Evolutionary conservation across 2,113 vertebrate genomes (phyloP).

Genomic region (Delphinapterus leucas): DNA sequence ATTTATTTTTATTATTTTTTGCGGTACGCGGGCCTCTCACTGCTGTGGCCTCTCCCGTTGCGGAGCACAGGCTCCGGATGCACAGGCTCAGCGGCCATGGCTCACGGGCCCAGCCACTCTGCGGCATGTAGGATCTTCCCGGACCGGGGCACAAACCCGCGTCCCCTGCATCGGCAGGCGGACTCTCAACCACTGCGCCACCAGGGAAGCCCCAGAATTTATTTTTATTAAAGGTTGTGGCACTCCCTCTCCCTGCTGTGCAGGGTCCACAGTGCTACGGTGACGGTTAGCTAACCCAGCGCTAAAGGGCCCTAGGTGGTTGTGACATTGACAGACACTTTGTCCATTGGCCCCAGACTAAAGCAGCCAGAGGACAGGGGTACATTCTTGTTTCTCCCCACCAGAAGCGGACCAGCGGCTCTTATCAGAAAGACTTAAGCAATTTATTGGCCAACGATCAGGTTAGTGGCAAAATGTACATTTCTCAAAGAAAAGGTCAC

Average conservation of each 20-base stretch:
- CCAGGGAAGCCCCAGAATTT: neutral
- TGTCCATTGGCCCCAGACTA: neutral
- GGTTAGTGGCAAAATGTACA: neutral
- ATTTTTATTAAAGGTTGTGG: neutral
- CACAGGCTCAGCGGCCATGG: too few relatives aligned
- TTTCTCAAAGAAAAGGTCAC: constrained; percentile 70
- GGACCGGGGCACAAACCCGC: accelerated
- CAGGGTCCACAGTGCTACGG: neutral
- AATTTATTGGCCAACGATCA: neutral
- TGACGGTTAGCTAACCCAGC: neutral
- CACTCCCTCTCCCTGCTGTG: neutral
- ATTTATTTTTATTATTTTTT: neutral
- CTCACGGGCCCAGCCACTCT: too few relatives aligned
- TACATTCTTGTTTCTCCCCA: neutral
- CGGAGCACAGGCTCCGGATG: too few relatives aligned
- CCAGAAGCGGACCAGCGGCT: neutral
- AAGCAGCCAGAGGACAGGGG: neutral
- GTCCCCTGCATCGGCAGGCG: too few relatives aligned
- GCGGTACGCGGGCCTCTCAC: too few relatives aligned
- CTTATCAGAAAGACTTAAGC: neutral
- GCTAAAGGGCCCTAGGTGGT: neutral
- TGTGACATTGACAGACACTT: neutral
- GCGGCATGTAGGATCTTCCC: too few relatives aligned
- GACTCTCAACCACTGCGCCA: too few relatives aligned
- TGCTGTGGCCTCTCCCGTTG: too few relatives aligned